Percentiles rank a stretch among this genome's conserved stretches.
Conservation (phyloP, 2,888 invertebrate species). For the Lasiommata megera region DNA sequence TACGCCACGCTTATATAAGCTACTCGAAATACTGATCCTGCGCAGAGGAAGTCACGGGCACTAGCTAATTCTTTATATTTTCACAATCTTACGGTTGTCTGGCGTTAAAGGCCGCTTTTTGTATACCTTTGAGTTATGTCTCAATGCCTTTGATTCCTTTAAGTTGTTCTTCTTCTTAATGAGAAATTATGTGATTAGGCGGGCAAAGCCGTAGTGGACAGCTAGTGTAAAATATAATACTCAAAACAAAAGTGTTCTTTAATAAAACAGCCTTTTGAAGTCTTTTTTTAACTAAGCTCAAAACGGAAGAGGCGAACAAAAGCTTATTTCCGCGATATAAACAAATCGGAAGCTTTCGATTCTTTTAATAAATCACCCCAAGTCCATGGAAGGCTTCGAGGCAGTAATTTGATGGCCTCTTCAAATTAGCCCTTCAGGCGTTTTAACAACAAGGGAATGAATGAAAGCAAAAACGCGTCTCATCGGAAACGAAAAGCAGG, state of each 20-base stretch:
- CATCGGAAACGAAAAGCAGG: constrained; percentile 35
- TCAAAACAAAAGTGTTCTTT: background rate
- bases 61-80: no score
- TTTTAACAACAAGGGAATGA: constrained; percentile 49
- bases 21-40: no score
- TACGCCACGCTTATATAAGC: no score
- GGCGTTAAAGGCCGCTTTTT: no score
- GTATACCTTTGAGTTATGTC: no score
- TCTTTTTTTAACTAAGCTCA: constrained; percentile 15
- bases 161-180: no score
- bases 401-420: constrained; percentile 56
- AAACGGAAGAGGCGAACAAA: constrained; percentile 24
- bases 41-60: no score
- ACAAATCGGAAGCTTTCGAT: constrained; percentile 37
- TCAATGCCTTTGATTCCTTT: no score
- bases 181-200: no score
- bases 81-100: no score
- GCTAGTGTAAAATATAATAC: background rate
- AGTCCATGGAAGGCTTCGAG: constrained; percentile 45
- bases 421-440: constrained; percentile 52
- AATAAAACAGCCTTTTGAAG: constrained; percentile 1
- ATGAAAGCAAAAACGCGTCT: constrained; percentile 44
- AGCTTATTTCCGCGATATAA: constrained; percentile 31
- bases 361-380: constrained; percentile 49
- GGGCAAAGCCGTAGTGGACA: no score